Evolutionary conservation across 2,888 invertebrate species (phyloP).

Genomic region (Cerceris ruficornis): DNA sequence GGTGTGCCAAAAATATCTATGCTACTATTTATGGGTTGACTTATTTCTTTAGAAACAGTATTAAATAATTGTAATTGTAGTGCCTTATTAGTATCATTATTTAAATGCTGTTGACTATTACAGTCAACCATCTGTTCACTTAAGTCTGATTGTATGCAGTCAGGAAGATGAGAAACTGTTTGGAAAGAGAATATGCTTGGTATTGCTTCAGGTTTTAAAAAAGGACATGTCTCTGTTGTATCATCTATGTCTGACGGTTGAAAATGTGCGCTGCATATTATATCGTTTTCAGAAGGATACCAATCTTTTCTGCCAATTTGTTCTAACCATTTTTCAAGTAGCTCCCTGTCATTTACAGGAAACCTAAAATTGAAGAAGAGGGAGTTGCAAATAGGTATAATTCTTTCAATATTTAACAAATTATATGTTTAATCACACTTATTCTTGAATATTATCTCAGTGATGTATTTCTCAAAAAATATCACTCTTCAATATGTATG

Average conservation of each 20-base stretch:
- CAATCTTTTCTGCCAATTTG: conserved; percentile 2
- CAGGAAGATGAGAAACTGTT: neutral
- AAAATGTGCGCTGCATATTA: neutral
- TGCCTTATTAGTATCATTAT: neutral
- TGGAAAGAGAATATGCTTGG: conserved; percentile 1
- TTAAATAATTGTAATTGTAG: neutral
- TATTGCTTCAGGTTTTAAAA: neutral
- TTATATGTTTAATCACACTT: neutral
- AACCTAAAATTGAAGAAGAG: neutral
- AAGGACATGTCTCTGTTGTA: no score
- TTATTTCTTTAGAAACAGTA: neutral
- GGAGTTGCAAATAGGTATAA: neutral
- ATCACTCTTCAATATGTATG: neutral
- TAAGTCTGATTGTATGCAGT: neutral
- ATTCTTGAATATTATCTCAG: neutral
- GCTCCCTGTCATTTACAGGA: neutral
- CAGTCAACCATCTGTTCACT: neutral
- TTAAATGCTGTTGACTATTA: neutral
- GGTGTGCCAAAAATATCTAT: no score
- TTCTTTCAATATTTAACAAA: neutral
- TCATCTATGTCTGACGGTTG: neutral
- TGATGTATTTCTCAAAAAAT: neutral
- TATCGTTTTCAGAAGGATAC: neutral
- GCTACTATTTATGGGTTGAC: no score
- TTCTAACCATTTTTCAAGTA: neutral